Percentiles rank a stretch among this genome's conserved stretches.
Conservation (phyloP, 2,797 vertebrate genomes). For the Acanthiza pusilla region DNA sequence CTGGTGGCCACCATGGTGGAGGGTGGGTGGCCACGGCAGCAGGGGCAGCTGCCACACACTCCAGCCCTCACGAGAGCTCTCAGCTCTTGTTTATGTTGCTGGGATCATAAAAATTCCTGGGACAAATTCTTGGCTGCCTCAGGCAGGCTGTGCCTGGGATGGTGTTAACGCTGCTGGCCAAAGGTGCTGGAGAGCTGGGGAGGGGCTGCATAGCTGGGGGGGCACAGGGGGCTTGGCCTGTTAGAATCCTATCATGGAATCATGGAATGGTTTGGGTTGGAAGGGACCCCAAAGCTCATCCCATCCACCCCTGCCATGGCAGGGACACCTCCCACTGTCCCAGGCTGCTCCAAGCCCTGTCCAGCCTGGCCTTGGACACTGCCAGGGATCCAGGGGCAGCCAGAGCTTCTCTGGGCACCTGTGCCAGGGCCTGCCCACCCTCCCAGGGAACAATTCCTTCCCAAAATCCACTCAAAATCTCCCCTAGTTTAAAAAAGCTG, state of each 20-base stretch:
- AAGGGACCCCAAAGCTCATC: background rate
- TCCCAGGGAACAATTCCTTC: background rate
- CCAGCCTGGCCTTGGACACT: background rate
- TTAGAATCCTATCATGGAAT: background rate
- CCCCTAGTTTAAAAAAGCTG: background rate
- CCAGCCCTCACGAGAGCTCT: background rate
- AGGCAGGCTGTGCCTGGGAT: background rate
- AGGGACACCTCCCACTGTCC: background rate
- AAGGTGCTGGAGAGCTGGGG: background rate
- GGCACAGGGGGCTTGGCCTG: rapidly evolving
- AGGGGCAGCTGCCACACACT: rapidly evolving
- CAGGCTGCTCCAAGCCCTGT: background rate
- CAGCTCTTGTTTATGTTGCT: conserved; percentile 26
- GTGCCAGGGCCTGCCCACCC: background rate
- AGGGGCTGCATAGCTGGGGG: background rate
- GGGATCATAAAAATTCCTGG: conserved; percentile 41
- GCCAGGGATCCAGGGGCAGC: background rate
- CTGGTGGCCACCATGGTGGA: background rate
- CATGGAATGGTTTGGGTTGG: too few relatives aligned
- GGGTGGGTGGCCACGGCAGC: background rate
- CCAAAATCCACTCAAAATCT: background rate
- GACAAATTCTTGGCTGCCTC: background rate
- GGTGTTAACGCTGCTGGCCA: background rate
- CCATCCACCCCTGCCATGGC: background rate
- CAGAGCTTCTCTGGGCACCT: background rate